Conservation (phyloP, 2,113 vertebrate species). For the Semicossyphus pulcher region DNA sequence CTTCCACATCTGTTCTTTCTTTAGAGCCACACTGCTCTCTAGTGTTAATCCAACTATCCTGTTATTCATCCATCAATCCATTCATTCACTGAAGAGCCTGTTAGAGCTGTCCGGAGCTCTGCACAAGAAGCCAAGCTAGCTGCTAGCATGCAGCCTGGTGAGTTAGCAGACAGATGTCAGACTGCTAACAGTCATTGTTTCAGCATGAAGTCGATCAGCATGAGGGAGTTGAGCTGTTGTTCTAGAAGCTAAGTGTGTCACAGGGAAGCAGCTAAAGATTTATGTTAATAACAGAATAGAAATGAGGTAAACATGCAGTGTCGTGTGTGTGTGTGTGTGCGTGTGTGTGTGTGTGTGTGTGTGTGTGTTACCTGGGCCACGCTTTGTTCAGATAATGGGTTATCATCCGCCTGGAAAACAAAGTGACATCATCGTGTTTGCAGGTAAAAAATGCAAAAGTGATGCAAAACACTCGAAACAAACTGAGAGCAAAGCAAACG, state of each 20-base stretch:
- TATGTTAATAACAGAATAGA: neutral
- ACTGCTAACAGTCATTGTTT: neutral
- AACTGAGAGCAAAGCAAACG: neutral
- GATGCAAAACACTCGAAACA: neutral
- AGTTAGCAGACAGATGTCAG: neutral
- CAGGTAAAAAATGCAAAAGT: conserved; percentile 2
- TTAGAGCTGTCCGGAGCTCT: neutral
- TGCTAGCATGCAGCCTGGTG: conserved; percentile 1
- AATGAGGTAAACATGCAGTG: neutral
- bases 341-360: conserved; percentile 1
- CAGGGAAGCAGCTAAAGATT: neutral
- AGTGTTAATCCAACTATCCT: neutral
- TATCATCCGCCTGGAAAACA: conserved; percentile 83
- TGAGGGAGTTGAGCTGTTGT: too few species aligned
- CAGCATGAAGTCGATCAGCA: too few species aligned
- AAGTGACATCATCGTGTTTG: neutral
- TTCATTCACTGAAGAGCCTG: neutral
- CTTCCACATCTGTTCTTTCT: neutral
- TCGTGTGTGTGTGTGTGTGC: neutral
- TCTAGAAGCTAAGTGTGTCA: neutral
- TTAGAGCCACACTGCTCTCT: neutral
- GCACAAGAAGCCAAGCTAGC: neutral
- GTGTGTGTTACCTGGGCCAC: conserved; percentile 84
- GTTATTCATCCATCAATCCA: conserved; percentile 5
- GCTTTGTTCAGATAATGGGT: conserved; percentile 85